Evolutionary conservation across 2,797 vertebrate genomes (phyloP).

Genomic region (Epinephelus awoara): DNA sequence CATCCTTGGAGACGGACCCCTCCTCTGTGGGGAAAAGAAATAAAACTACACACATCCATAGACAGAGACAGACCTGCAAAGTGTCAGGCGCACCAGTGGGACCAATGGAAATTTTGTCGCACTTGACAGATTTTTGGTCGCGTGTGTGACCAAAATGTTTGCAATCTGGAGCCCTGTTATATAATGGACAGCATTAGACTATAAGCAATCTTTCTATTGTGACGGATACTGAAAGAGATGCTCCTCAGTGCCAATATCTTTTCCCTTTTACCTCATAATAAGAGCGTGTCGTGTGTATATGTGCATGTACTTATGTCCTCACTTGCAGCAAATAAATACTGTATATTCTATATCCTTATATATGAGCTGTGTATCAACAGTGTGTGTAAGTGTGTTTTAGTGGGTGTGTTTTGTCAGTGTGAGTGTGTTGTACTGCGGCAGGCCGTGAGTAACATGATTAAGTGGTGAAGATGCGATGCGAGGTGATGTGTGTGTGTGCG

Average conservation of each 20-base stretch:
- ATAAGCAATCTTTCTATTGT: background rate
- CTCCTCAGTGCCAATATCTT: background rate
- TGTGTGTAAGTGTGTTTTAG: background rate
- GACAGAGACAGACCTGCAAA: no score
- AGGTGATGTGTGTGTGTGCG: conserved; percentile 29
- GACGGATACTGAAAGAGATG: background rate
- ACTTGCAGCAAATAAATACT: background rate
- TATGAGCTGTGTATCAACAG: background rate
- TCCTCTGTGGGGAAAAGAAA: no score
- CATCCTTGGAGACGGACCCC: no score
- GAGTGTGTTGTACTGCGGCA: conserved; percentile 1
- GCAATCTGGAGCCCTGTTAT: background rate
- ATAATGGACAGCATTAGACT: conserved; percentile 3
- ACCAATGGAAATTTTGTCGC: no score
- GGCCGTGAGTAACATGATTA: conserved; percentile 64
- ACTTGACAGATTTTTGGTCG: no score
- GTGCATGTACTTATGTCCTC: background rate
- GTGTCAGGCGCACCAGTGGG: no score
- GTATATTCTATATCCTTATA: background rate
- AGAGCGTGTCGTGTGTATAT: background rate
- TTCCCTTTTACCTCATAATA: background rate
- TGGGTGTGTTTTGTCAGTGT: background rate
- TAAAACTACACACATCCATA: no score
- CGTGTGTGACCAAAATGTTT: no score
- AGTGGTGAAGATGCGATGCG: conserved; percentile 58